These are phyloP conservation scores for Buathra laborator DNA, from an alignment of 2,888 invertebrate genomes.

Conservation along the genomic window DNA sequence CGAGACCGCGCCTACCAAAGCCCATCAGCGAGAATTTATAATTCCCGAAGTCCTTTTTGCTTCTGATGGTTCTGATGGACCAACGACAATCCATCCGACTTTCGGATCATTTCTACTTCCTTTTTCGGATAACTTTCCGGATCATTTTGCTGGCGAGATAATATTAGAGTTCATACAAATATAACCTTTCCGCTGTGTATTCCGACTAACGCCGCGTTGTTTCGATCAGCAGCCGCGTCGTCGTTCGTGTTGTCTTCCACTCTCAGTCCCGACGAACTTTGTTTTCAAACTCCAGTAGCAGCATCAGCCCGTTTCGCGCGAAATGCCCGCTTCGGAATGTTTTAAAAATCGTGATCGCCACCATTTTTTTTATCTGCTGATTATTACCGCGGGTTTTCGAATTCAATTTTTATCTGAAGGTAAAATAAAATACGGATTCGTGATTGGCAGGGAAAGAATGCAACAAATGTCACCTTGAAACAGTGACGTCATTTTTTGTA, in stretches of 20 bases:
- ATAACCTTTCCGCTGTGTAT: slow-evolving; percentile 73
- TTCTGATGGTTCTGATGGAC: slow-evolving; percentile 64
- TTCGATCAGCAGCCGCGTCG: slow-evolving; percentile 9
- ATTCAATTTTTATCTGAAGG: too few relatives aligned
- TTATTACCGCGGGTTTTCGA: too few relatives aligned
- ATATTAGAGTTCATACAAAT: slow-evolving; percentile 81
- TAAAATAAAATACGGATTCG: too few relatives aligned
- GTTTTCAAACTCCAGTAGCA: not conserved
- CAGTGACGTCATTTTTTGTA: too few relatives aligned
- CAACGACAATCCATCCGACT: slow-evolving; percentile 73
- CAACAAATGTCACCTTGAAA: too few relatives aligned
- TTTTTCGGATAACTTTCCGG: slow-evolving; percentile 66
- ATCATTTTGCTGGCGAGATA: slow-evolving; percentile 73
- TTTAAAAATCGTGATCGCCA: not conserved
- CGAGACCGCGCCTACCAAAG: slow-evolving; percentile 73
- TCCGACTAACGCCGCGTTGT: slow-evolving; percentile 31
- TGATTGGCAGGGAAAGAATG: too few relatives aligned
- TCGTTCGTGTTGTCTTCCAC: not conserved
- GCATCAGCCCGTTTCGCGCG: not conserved
- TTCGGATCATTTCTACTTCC: slow-evolving; percentile 73
- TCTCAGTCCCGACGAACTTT: not conserved
- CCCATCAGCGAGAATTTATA: slow-evolving; percentile 77
- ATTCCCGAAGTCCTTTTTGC: slow-evolving; percentile 55
- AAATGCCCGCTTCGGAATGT: not conserved
- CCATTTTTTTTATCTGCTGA: too few relatives aligned